These are phyloP conservation scores for Allolobophora icterica DNA, from an alignment of 2,888 invertebrate genomes.

Conservation along the genomic window DNA sequence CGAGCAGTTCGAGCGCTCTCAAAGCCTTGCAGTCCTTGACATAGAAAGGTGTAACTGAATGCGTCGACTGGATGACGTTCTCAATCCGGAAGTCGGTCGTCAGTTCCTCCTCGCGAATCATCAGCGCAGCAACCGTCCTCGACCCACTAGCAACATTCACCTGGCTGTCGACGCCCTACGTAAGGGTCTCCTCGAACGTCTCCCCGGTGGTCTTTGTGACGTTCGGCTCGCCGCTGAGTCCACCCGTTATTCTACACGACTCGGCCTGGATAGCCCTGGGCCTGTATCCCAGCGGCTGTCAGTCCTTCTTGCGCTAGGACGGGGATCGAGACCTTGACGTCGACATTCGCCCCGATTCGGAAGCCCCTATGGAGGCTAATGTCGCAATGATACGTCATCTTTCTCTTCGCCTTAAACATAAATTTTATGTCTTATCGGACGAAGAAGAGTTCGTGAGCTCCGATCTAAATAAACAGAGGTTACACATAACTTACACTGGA, in stretches of 20 bases:
- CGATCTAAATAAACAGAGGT: slow-evolving; percentile 42
- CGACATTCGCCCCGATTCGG: slow-evolving; percentile 32
- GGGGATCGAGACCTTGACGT: slow-evolving; percentile 37
- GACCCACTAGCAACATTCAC: slow-evolving; percentile 35
- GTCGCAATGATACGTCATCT: slow-evolving; percentile 35
- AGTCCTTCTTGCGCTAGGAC: not conserved
- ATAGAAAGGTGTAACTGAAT: slow-evolving; percentile 37
- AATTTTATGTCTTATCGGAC: slow-evolving; percentile 35
- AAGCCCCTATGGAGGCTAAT: slow-evolving; percentile 39
- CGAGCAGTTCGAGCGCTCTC: slow-evolving; percentile 35
- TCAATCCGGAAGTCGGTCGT: slow-evolving; percentile 38
- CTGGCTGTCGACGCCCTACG: slow-evolving; percentile 42
- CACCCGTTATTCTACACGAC: slow-evolving; percentile 40
- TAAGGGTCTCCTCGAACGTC: slow-evolving; percentile 40
- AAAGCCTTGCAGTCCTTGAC: slow-evolving; percentile 37
- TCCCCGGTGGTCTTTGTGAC: slow-evolving; percentile 41
- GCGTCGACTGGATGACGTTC: slow-evolving; percentile 31
- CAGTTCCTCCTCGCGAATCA: slow-evolving; percentile 42
- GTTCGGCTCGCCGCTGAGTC: slow-evolving; percentile 40
- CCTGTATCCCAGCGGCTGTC: not conserved
- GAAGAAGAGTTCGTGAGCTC: slow-evolving; percentile 40
- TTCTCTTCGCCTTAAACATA: slow-evolving; percentile 43
- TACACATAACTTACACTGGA: too few relatives aligned
- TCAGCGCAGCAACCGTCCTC: slow-evolving; percentile 37
- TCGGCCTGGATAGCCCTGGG: slow-evolving; percentile 25